A percentile compares a stretch with the other conserved stretches of the same genome.
Evolutionary conservation across 1,140 invertebrate species (phyloP).

Genomic region (Bemisia tabaci): DNA sequence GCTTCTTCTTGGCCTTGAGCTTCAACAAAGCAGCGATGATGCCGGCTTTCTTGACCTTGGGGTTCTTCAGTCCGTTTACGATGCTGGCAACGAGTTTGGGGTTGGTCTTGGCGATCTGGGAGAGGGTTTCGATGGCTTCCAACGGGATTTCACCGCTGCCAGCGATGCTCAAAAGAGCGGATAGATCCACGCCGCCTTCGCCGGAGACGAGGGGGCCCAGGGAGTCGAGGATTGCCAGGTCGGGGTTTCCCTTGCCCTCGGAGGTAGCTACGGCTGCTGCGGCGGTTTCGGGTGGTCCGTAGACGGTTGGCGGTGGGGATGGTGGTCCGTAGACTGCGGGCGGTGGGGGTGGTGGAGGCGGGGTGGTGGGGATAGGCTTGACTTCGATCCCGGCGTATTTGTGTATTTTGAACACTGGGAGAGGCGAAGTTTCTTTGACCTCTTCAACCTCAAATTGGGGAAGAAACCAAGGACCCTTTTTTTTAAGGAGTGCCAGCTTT

Average conservation of each 20-base stretch:
- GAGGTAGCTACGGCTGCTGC: too few species aligned
- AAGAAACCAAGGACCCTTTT: background rate
- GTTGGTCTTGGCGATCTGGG: background rate
- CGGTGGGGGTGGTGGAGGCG: background rate
- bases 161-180: background rate
- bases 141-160: background rate
- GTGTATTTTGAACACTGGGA: conserved; percentile 26
- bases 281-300: conserved; percentile 8
- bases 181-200: too few species aligned
- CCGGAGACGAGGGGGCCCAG: too few species aligned
- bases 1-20: background rate
- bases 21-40: background rate
- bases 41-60: background rate
- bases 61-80: background rate
- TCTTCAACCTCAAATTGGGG: background rate
- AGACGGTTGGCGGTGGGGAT: background rate
- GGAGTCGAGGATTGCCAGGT: too few species aligned
- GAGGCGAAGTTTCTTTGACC: background rate
- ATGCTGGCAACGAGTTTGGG: background rate
- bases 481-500: background rate
- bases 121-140: background rate
- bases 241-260: too few species aligned
- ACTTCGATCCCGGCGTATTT: conserved; percentile 26
- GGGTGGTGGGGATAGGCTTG: conserved; percentile 19
- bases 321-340: background rate